Conservation (phyloP, 1,140 invertebrate genomes). For the Acyrthosiphon pisum region DNA sequence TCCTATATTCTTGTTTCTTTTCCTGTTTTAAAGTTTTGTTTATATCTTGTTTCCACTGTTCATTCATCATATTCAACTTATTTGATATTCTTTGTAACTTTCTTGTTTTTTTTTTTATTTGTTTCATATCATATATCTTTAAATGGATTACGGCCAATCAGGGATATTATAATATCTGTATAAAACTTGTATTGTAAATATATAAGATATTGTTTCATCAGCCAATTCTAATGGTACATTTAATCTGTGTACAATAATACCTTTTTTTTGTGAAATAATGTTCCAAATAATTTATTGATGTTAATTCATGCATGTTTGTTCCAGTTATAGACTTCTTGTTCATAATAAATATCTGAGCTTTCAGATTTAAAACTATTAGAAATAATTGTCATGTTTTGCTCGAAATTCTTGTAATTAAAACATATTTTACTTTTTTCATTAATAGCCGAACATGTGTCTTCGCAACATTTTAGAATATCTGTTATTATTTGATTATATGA, state of each 20-base stretch:
- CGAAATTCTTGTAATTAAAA: background rate
- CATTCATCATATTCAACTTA: conserved; percentile 27
- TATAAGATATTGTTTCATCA: background rate
- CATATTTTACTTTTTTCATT: background rate
- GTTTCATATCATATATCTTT: background rate
- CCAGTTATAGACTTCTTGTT: background rate
- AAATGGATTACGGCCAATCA: background rate
- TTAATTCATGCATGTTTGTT: background rate
- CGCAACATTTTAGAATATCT: background rate
- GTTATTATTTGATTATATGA: background rate
- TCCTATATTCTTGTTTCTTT: background rate
- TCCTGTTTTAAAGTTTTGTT: background rate
- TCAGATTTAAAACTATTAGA: background rate
- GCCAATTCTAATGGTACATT: background rate
- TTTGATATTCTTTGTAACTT: background rate
- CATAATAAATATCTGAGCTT: background rate
- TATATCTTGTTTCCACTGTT: conserved; percentile 25
- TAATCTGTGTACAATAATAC: background rate
- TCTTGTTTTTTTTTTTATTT: background rate
- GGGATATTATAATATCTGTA: background rate
- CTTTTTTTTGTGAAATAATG: conserved; percentile 13
- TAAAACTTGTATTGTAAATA: background rate
- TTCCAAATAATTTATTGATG: background rate
- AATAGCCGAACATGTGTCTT: background rate
- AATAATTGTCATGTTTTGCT: background rate